Evolutionary conservation across 2,113 vertebrate species (phyloP), one percentile per base, ranked within the genome.

Genomic region (Apus apus): DNA sequence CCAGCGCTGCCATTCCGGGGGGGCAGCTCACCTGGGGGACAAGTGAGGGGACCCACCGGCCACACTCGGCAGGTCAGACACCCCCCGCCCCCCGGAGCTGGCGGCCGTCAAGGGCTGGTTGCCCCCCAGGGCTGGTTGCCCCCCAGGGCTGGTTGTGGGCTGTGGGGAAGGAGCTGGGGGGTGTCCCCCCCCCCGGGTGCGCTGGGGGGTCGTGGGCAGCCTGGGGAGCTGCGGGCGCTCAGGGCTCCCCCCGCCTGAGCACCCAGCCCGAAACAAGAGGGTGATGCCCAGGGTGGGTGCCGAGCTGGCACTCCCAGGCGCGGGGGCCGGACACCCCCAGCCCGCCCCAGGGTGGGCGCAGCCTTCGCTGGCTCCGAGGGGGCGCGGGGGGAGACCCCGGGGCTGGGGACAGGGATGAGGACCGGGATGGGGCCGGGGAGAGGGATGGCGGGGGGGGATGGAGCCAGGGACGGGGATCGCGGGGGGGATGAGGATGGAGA

Each of bases 31-130:
- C 1, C 45, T 1, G 1, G 66, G 75, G 87, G 81, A 29, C 46
- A 1, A 34, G 23, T 0, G 19, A 30, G 9, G 66, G 53, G n/a
- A 38, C 20, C 18, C 71, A 0, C 0, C 2, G 68, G 56, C 20
- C 34, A 8, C 50, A 0, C 25, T 14, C 38, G 1, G 58, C 8
- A 1, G 58, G 38, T 6, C 16, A 8, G 25, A 5, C 21, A 6
- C 18, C 4, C 53, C 9, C 21, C 8, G n/a, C n/a, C n/a, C n/a
- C n/a, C n/a, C n/a, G n/a, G 40, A 13, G 40, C 40, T 40, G 9
- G 40, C 13, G 9, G 40, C 40, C 40, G 13, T 40, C 40, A 40
- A 10, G 40, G 40, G 40, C 40, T 40, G 9, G 40, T 40, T 40
- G 40, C 40, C 40, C 9, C 13, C 40, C 7, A 4, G 48, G 34